phyloP scores from a whole-genome alignment of 2,113 vertebrate genomes.

The Eptatretus burgeri region DNA sequence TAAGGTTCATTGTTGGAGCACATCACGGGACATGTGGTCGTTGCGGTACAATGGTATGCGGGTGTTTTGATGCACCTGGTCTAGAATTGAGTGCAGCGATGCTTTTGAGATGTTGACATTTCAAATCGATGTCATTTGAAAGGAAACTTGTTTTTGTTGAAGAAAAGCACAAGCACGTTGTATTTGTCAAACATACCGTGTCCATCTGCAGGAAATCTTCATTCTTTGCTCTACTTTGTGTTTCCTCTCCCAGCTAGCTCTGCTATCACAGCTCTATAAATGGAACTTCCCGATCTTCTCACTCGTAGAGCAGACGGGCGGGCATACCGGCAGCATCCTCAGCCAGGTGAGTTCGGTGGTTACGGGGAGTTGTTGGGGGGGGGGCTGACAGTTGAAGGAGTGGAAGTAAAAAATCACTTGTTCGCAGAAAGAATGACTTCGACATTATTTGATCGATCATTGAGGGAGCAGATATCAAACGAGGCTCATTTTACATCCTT shows the following conservation, averaged over 20 bases:
- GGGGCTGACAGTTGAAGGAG: background rate
- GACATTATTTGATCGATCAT: background rate
- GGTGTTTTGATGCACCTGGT: too few species aligned
- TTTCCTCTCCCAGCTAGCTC: constrained; percentile 8
- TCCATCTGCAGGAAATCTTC: too few species aligned
- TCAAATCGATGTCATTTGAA: too few species aligned
- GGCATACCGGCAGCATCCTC: constrained; percentile 60
- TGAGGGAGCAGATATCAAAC: background rate
- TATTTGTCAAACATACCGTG: too few species aligned
- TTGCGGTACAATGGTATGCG: too few species aligned
- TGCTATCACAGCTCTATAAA: constrained; percentile 63
- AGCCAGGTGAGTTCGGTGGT: constrained; percentile 43
- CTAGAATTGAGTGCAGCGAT: too few species aligned
- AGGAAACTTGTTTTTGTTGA: too few species aligned
- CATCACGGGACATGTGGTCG: too few species aligned
- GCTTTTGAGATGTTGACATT: too few species aligned
- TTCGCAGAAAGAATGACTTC: background rate
- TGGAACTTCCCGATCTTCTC: constrained; percentile 97
- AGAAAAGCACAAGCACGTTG: too few species aligned
- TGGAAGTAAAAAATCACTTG: background rate
- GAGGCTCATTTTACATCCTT: background rate
- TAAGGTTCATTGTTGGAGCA: too few species aligned
- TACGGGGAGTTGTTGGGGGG: background rate
- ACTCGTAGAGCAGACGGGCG: constrained; percentile 64
- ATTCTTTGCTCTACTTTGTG: too few species aligned